These are phyloP conservation scores for Nomada fucata DNA, from an alignment of 2,888 invertebrate genomes.

Conservation along the genomic window DNA sequence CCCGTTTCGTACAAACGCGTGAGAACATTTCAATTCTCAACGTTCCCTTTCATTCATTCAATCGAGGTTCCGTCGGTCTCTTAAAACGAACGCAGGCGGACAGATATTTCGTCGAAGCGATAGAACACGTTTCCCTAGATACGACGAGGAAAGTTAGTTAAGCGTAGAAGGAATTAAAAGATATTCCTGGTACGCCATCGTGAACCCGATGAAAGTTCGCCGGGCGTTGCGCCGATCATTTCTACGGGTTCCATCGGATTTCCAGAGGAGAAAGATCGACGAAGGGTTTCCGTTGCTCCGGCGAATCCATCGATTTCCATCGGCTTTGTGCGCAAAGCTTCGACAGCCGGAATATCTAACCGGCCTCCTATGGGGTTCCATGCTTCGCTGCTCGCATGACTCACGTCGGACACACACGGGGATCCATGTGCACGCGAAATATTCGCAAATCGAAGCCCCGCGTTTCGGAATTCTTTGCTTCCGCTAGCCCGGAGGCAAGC, in stretches of 20 bases:
- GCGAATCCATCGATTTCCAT: slow-evolving; percentile 65
- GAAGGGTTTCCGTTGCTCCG: slow-evolving; percentile 55
- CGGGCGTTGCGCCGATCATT: slow-evolving; percentile 34
- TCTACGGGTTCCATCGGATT: slow-evolving; percentile 52
- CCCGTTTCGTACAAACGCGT: too few relatives aligned
- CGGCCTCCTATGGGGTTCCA: slow-evolving; percentile 66
- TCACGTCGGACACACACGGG: slow-evolving; percentile 66
- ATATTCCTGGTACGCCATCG: not conserved
- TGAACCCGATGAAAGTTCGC: not conserved
- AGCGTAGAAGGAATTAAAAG: not conserved
- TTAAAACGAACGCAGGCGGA: too few relatives aligned
- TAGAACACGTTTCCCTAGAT: too few relatives aligned
- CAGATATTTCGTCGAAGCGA: too few relatives aligned
- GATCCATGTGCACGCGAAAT: slow-evolving; percentile 37
- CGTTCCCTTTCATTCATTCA: too few relatives aligned
- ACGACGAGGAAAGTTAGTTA: too few relatives aligned
- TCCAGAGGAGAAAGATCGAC: slow-evolving; percentile 26
- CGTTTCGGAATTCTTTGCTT: not conserved
- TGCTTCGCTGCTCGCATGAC: slow-evolving; percentile 72
- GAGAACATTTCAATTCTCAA: too few relatives aligned
- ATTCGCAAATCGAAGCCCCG: slow-evolving; percentile 32
- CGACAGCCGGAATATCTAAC: slow-evolving; percentile 63
- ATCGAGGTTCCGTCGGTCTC: too few relatives aligned
- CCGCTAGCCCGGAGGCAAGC: not conserved
- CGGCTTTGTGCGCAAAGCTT: slow-evolving; percentile 47